phyloP scores from a whole-genome alignment of 1,140 invertebrate species.

The Drosophila sturtevanti region DNA sequence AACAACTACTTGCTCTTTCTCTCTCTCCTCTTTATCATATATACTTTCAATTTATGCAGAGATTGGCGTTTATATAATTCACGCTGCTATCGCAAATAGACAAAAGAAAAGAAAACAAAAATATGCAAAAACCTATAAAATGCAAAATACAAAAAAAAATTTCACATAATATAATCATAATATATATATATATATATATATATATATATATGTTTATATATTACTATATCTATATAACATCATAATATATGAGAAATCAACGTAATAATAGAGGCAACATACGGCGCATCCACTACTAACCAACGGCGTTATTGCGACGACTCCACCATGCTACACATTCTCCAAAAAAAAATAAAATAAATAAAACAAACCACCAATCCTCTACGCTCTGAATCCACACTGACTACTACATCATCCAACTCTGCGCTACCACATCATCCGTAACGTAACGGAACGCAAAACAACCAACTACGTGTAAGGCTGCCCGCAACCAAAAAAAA shows the following conservation, averaged over 20 bases:
- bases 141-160: too few relatives aligned
- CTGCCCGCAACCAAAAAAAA: conserved; percentile 41
- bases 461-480: conserved; percentile 69
- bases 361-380: background rate
- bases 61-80: conserved; percentile 82
- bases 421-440: conserved; percentile 31
- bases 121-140: conserved; percentile 33
- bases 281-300: conserved; percentile 52
- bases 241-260: conserved; percentile 42
- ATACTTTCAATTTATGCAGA: conserved; percentile 63
- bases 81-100: conserved; percentile 77
- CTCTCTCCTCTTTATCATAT: conserved; percentile 61
- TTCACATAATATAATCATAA: conserved; percentile 2
- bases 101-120: conserved; percentile 29
- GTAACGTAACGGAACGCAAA: conserved; percentile 21
- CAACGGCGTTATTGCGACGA: conserved; percentile 28
- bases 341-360: background rate
- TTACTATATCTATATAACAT: conserved; percentile 38
- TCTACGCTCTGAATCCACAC: conserved; percentile 9
- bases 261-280: conserved; percentile 17
- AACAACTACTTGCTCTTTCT: conserved; percentile 70
- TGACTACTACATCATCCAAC: conserved; percentile 1
- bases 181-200: conserved; percentile 32
- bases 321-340: conserved; percentile 12
- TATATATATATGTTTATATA: too few relatives aligned